Conservation (phyloP, 2,888 invertebrate genomes). For the Drosophila atroscutellata region DNA sequence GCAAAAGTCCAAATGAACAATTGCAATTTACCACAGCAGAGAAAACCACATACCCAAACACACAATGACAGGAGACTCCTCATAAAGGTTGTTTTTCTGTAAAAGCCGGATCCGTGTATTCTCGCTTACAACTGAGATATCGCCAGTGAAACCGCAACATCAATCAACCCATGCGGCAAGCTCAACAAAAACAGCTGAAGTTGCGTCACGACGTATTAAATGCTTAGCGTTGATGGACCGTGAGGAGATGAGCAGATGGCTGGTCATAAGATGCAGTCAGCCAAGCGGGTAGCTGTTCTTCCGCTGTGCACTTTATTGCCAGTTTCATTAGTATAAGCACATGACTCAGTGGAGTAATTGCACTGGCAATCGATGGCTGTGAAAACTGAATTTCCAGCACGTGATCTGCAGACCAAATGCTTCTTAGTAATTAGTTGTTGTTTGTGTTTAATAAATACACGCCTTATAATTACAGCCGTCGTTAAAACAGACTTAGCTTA, state of each 20-base stretch:
- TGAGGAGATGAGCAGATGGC: constrained; percentile 47
- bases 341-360: constrained; percentile 5
- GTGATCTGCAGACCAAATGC: background rate
- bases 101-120: constrained; percentile 26
- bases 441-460: background rate
- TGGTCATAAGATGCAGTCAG: constrained; percentile 69
- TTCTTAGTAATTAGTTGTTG: background rate
- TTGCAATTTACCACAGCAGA: constrained; percentile 37
- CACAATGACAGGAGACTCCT: constrained; percentile 27
- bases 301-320: constrained; percentile 62
- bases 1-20: constrained; percentile 39
- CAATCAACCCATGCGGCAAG: constrained; percentile 63
- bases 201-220: constrained; percentile 14
- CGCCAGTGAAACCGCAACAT: constrained; percentile 61
- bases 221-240: constrained; percentile 8
- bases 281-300: constrained; percentile 34
- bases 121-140: constrained; percentile 5
- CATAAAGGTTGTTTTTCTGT: constrained; percentile 9
- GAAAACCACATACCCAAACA: constrained; percentile 4
- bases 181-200: constrained; percentile 40
- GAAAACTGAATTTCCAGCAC: background rate
- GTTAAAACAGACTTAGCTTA: background rate
- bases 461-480: background rate
- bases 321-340: constrained; percentile 65
- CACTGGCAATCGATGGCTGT: constrained; percentile 15